These are phyloP conservation scores for Sesia apiformis DNA, from an alignment of 2,888 invertebrate species.

Conservation along the genomic window DNA sequence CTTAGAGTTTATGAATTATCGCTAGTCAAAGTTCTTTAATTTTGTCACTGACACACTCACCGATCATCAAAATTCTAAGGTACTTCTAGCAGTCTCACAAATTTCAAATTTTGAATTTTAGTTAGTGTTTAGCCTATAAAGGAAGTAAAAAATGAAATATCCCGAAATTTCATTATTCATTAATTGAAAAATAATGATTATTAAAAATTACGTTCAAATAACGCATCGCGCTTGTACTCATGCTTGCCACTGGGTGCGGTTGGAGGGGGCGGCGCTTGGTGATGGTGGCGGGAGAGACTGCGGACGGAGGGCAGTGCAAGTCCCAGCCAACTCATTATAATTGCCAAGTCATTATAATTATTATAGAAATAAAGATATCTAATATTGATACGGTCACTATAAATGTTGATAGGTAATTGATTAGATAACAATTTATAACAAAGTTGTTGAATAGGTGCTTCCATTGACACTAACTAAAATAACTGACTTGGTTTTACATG, in stretches of 20 bases:
- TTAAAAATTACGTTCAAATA: constrained; percentile 8
- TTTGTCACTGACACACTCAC: background rate
- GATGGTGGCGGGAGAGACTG: background rate
- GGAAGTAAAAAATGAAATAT: background rate
- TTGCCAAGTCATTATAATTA: background rate
- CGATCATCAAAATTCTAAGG: background rate
- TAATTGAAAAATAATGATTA: background rate
- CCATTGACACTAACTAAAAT: background rate
- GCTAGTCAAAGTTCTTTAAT: background rate
- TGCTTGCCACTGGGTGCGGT: constrained; percentile 29
- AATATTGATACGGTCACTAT: background rate
- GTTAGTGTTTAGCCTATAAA: background rate
- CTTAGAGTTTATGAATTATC: background rate
- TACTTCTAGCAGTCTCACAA: background rate
- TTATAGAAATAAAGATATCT: too few relatives aligned
- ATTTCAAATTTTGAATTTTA: background rate
- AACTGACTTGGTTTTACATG: background rate
- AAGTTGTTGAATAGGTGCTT: background rate
- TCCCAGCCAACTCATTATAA: background rate
- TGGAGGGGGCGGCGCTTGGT: constrained; percentile 25
- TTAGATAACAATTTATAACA: background rate
- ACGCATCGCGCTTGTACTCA: constrained; percentile 43
- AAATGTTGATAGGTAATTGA: background rate
- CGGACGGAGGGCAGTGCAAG: constrained; percentile 1
- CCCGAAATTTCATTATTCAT: background rate